These are phyloP conservation scores for Channa argus DNA, from an alignment of 2,113 vertebrate species.

Conservation along the genomic window DNA sequence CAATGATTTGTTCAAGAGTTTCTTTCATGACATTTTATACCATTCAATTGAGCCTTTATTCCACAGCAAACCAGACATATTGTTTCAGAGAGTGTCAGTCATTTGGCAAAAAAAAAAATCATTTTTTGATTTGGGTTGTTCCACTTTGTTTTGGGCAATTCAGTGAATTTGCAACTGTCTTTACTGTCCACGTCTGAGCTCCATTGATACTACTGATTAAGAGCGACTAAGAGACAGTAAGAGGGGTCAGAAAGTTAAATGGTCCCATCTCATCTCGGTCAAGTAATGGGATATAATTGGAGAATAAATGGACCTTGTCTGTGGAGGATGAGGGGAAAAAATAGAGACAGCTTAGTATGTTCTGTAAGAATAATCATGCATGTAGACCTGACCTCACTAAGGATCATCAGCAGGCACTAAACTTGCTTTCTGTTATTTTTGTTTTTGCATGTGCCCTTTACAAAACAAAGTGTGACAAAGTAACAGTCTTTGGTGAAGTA, in stretches of 20 bases:
- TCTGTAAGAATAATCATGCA: no score
- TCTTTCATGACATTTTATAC: slow-evolving; percentile 10
- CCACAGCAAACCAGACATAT: slow-evolving; percentile 22
- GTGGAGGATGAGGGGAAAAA: slow-evolving; percentile 1
- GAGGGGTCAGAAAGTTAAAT: slow-evolving; percentile 39
- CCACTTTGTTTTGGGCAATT: background rate
- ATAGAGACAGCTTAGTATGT: slow-evolving; percentile 6
- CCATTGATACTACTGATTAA: background rate
- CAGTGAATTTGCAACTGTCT: background rate
- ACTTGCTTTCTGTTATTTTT: background rate
- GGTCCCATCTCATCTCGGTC: slow-evolving; percentile 19
- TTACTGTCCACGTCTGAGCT: background rate
- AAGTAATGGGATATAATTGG: slow-evolving; percentile 55
- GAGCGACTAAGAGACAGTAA: background rate
- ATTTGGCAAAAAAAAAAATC: background rate
- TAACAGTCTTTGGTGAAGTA: slow-evolving; percentile 15
- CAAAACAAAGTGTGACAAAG: slow-evolving; percentile 5
- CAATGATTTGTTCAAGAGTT: slow-evolving; percentile 19
- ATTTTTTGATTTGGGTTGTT: background rate
- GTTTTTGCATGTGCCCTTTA: background rate
- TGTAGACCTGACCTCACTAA: background rate
- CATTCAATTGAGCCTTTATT: slow-evolving; percentile 23
- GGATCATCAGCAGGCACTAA: background rate
- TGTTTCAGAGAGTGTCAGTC: background rate
- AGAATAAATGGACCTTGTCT: slow-evolving; percentile 54